These are phyloP conservation scores for Oryctolagus cuniculus DNA, from an alignment of 2,113 vertebrate species.

Conservation along the genomic window DNA sequence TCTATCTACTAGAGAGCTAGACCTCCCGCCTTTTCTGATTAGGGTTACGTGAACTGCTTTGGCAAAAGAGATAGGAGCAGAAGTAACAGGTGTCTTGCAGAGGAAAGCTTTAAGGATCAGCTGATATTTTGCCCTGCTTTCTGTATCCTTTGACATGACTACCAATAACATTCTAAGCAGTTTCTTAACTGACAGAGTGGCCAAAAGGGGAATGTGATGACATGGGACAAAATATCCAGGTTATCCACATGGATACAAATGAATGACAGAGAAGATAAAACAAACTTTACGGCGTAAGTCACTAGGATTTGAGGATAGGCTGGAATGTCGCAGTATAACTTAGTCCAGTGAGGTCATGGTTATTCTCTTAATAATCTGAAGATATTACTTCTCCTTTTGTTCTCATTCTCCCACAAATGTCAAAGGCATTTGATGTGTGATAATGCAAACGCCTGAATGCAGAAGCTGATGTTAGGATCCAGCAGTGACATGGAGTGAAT, in stretches of 20 bases:
- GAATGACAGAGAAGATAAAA: background rate
- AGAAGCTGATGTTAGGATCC: background rate
- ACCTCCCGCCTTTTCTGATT: background rate
- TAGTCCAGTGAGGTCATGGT: background rate
- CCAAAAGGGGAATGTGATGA: background rate
- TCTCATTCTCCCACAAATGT: conserved; percentile 21
- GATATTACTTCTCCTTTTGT: background rate
- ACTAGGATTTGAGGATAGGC: background rate
- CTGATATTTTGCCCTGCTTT: background rate
- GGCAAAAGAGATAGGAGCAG: background rate
- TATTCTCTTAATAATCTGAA: background rate
- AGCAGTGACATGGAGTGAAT: background rate
- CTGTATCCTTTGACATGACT: background rate
- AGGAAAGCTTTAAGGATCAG: background rate
- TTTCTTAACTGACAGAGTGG: background rate
- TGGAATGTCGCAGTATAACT: background rate
- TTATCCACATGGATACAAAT: background rate
- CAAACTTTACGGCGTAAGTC: background rate
- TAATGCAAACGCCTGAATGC: background rate
- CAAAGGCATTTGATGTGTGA: background rate
- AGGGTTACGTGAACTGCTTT: background rate
- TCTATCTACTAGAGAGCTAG: background rate
- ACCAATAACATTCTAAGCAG: background rate
- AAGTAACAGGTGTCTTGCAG: background rate
- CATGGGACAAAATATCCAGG: background rate